phyloP scores from a whole-genome alignment of 2,797 vertebrate species.

The Scarus forsteni region DNA sequence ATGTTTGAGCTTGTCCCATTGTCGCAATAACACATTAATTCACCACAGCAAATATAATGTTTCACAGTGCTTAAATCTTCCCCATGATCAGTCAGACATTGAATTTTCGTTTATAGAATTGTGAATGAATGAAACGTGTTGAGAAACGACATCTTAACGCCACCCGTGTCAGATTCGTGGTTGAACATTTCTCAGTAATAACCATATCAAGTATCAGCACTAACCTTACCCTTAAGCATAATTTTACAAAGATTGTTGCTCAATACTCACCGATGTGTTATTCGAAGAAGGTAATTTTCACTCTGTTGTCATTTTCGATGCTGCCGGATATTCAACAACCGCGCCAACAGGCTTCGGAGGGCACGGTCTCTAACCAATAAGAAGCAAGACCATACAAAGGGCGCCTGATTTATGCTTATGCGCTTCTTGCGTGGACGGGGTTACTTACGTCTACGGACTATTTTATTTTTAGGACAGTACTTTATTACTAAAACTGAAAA shows the following conservation, averaged over 20 bases:
- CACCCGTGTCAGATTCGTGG: background rate
- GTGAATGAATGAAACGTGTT: background rate
- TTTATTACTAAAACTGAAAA: background rate
- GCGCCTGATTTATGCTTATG: rapidly evolving
- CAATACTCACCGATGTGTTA: conserved; percentile 35
- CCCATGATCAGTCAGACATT: too few relatives aligned
- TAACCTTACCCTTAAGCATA: background rate
- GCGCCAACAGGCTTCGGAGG: conserved; percentile 68
- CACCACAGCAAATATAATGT: too few relatives aligned
- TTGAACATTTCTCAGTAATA: background rate
- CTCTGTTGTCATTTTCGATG: background rate
- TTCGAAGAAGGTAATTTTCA: background rate
- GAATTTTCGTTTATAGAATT: too few relatives aligned
- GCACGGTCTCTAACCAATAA: conserved; percentile 64
- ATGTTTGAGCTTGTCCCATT: background rate
- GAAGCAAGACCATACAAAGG: conserved; percentile 14
- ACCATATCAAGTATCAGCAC: background rate
- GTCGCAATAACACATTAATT: background rate
- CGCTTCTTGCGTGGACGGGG: background rate
- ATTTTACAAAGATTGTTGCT: background rate
- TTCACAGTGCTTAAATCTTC: too few relatives aligned
- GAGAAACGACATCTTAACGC: background rate
- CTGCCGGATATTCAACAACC: conserved; percentile 51
- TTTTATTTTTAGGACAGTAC: rapidly evolving
- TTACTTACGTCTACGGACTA: rapidly evolving